Evolutionary conservation across 1,140 invertebrate genomes (phyloP).

Genomic region (Lepidotrigona ventralis): DNA sequence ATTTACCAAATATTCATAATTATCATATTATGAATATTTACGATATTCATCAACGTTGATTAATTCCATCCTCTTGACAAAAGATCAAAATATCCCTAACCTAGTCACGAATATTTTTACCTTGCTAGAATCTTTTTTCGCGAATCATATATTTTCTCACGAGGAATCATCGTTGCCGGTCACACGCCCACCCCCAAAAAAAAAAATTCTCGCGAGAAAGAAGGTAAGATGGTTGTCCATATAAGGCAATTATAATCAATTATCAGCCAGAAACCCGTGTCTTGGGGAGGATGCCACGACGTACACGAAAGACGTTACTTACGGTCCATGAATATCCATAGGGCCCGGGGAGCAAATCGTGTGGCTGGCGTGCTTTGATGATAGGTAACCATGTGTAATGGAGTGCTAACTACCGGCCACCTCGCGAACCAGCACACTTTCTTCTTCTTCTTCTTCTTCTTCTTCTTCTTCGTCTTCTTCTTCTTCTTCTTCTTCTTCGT

Average conservation of each 20-base stretch:
- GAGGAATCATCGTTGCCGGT: not conserved
- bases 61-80: not conserved
- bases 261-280: slow-evolving; percentile 44
- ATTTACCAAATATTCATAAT: too few relatives aligned
- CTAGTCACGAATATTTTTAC: too few relatives aligned
- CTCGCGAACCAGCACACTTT: slow-evolving; percentile 71
- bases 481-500: not conserved
- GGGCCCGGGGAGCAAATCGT: slow-evolving; percentile 64
- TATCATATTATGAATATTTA: too few relatives aligned
- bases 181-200: not conserved
- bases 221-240: not conserved
- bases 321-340: slow-evolving; percentile 69
- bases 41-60: not conserved
- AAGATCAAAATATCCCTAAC: not conserved
- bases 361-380: slow-evolving; percentile 71
- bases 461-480: not conserved
- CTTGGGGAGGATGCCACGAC: not conserved
- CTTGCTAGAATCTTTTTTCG: not conserved
- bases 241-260: slow-evolving; percentile 51
- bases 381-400: slow-evolving; percentile 77
- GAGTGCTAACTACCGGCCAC: slow-evolving; percentile 76
- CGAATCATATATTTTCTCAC: not conserved
- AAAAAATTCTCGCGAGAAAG: not conserved
- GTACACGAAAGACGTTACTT: slow-evolving; percentile 56
- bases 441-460: slow-evolving; percentile 9